Base-by-base conservation (phyloP, 2,888 invertebrate species). In the Drosophila nigritarsus region DNA sequence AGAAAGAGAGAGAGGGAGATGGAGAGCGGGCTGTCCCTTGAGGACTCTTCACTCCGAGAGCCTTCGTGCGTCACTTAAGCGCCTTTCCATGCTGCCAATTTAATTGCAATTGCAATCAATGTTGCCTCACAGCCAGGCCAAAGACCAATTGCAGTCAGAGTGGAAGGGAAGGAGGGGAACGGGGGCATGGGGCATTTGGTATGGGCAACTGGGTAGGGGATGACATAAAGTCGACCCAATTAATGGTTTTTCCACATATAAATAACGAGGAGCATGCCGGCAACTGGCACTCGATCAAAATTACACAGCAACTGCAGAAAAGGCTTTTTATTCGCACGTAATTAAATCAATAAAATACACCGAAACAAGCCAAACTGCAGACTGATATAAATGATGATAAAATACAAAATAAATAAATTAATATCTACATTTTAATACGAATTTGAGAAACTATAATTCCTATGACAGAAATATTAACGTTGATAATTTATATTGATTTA, bases 91-190 rank as follows among this genome's bases (percentile, higher is more conserved):
- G 67, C 78, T 64, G 62, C 62, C 82, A 78, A 78, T 74, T 82
- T 78, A 78, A 82, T 69, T 79, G 79, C 75, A 79, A 79, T 73
- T 73, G 74, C 82, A 82, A 79, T 82, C 78, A 73, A 59, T 68
- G 65, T 60, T 65, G 55, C 59, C 67, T 34, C 72, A 38, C 45
- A 51, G 36, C 53, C 42, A 34, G 34, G 11, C 20, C 2, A 9
- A 18, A 38, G 53, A n/a, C 32, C 30, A 54, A 34, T 29, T 30
- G 20, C 11, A 29, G 34, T 36, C 30, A 11, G 11, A 20, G 11
- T 3, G 32, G 6, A 15, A 8, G 2, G 6, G 18, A 2, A 13
- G 5, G n/a, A 11, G 36, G 3, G 18, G 24, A 3, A 34, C 2
- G 11, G 30, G 11, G 8, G 30, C 11, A 34, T 13, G 11, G 54